These are phyloP conservation scores for Dicerorhinus sumatrensis DNA, from an alignment of 2,113 vertebrate genomes.

Conservation along the genomic window DNA sequence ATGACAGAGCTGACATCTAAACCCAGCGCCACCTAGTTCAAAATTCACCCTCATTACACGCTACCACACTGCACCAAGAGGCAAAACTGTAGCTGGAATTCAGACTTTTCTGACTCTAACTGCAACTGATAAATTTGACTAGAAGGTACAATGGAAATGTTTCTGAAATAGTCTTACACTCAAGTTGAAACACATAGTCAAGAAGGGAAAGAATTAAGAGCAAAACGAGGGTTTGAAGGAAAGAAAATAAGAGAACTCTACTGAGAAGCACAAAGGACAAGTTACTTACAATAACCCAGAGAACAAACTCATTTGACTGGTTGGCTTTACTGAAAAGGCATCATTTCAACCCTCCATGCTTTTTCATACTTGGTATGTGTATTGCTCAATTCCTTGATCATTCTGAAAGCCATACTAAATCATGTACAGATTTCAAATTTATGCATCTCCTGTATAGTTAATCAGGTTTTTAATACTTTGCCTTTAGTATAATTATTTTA, in stretches of 20 bases:
- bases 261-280: neutral
- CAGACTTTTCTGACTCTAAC: neutral
- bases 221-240: neutral
- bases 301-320: neutral
- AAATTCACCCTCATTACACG: neutral
- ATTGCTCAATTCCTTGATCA: neutral
- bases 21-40: neutral
- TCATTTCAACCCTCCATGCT: neutral
- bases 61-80: neutral
- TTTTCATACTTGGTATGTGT: neutral
- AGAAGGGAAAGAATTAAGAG: neutral
- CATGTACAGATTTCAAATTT: conserved; percentile 28
- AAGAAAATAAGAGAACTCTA: neutral
- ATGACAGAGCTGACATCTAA: neutral
- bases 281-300: neutral
- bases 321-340: neutral
- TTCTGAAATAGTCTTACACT: neutral
- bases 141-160: neutral
- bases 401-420: neutral
- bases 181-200: neutral
- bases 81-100: neutral
- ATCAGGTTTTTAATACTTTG: conserved; percentile 63
- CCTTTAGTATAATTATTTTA: conserved; percentile 65
- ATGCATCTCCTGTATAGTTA: conserved; percentile 44
- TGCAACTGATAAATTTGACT: neutral